These are phyloP conservation scores for Serrognathus titanus DNA, from an alignment of 2,888 invertebrate genomes.

Conservation along the genomic window DNA sequence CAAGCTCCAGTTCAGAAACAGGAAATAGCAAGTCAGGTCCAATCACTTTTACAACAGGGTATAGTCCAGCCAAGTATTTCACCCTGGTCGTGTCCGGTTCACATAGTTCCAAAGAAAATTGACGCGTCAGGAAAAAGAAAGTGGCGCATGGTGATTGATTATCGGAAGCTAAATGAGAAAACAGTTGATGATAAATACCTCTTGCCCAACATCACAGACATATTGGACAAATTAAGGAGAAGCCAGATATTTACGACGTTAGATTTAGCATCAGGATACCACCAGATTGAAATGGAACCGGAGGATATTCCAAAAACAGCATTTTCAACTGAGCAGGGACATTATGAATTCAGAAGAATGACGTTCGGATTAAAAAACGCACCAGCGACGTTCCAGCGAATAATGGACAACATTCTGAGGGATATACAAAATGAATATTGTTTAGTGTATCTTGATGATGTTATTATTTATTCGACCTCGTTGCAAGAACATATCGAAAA, in stretches of 20 bases:
- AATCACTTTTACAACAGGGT: slow-evolving; percentile 19
- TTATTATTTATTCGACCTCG: slow-evolving; percentile 30
- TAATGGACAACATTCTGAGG: slow-evolving; percentile 9
- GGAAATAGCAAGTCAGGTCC: slow-evolving; percentile 24
- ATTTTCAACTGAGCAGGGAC: slow-evolving; percentile 26
- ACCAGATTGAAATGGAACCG: slow-evolving; percentile 24
- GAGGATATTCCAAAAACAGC: slow-evolving; percentile 28
- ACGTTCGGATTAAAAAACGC: slow-evolving; percentile 35
- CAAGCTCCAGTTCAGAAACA: slow-evolving; percentile 28
- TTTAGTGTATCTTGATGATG: slow-evolving; percentile 27
- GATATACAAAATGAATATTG: neutral
- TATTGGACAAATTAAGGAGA: slow-evolving; percentile 32
- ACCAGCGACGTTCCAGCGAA: slow-evolving; percentile 36
- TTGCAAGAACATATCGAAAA: slow-evolving; percentile 30
- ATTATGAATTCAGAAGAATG: slow-evolving; percentile 33
- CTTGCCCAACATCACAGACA: slow-evolving; percentile 31
- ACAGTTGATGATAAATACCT: slow-evolving; percentile 33
- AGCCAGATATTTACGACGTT: slow-evolving; percentile 27
- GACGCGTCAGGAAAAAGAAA: slow-evolving; percentile 21
- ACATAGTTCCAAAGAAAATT: slow-evolving; percentile 26
- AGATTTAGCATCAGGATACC: slow-evolving; percentile 30
- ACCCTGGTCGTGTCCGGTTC: slow-evolving; percentile 20
- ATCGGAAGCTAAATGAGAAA: slow-evolving; percentile 28
- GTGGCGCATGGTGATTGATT: slow-evolving; percentile 27
- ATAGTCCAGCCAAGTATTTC: slow-evolving; percentile 17